phyloP scores from a whole-genome alignment of 2,888 invertebrate species.

The Diachrysia chrysitis region DNA sequence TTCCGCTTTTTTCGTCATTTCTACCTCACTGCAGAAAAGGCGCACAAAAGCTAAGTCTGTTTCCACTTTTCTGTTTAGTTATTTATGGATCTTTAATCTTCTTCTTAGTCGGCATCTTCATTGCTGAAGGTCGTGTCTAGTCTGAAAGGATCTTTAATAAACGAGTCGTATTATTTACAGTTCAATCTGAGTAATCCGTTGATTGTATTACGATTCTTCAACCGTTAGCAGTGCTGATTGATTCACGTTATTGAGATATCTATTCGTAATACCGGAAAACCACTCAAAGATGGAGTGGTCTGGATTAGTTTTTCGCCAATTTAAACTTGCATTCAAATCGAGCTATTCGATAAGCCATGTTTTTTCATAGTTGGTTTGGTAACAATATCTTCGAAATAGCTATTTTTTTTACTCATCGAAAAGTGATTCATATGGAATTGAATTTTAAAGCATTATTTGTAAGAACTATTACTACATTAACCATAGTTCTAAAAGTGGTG shows the following conservation, averaged over 20 bases:
- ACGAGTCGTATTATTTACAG: neutral
- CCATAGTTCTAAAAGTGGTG: neutral
- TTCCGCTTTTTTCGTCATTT: neutral
- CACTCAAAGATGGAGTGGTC: constrained; percentile 13
- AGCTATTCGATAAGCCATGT: constrained; percentile 7
- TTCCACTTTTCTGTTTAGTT: neutral
- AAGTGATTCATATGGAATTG: neutral
- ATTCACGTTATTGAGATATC: constrained; percentile 22
- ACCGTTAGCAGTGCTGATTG: constrained; percentile 15
- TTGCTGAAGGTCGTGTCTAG: too few relatives aligned
- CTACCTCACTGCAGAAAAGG: neutral
- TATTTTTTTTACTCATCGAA: neutral
- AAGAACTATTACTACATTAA: too few relatives aligned
- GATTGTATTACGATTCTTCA: neutral
- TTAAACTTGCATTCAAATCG: constrained; percentile 13
- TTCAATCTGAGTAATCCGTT: neutral
- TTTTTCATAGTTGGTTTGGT: neutral
- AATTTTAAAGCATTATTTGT: too few relatives aligned
- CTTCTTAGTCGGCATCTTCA: too few relatives aligned
- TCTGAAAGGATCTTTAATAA: too few relatives aligned
- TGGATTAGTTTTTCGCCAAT: constrained; percentile 22
- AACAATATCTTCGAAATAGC: neutral
- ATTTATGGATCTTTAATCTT: too few relatives aligned
- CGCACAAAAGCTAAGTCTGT: neutral
- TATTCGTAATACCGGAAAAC: constrained; percentile 15